Evolutionary conservation across 2,797 vertebrate genomes (phyloP).

Genomic region (Channallabes apus): DNA sequence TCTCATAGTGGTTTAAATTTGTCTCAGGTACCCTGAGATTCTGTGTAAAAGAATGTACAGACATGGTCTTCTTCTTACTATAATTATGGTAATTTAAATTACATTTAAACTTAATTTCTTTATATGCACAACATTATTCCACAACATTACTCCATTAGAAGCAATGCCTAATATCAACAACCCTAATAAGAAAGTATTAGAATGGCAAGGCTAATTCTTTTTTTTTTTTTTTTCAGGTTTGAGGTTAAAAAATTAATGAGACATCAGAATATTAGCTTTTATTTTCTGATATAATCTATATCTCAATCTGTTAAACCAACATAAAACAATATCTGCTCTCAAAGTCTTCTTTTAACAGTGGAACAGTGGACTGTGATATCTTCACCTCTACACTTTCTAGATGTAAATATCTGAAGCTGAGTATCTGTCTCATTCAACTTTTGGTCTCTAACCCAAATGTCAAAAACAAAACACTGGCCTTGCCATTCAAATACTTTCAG

Average conservation of each 20-base stretch:
- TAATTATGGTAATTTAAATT: background rate
- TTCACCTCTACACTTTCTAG: background rate
- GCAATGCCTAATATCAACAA: background rate
- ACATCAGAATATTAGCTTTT: too few relatives aligned
- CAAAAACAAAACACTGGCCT: background rate
- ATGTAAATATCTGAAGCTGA: background rate
- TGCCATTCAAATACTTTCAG: background rate
- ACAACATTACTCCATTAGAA: background rate
- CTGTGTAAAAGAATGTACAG: conserved; percentile 59
- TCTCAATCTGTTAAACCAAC: too few relatives aligned
- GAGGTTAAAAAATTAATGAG: too few relatives aligned
- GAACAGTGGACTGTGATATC: background rate
- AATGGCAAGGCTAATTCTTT: background rate
- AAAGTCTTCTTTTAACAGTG: background rate
- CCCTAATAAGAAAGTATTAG: too few relatives aligned
- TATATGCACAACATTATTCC: background rate
- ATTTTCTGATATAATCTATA: too few relatives aligned
- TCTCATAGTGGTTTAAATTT: conserved; percentile 58
- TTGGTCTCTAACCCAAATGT: background rate
- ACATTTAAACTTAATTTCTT: background rate
- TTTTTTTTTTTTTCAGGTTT: background rate
- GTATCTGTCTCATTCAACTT: background rate
- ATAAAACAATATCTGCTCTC: background rate
- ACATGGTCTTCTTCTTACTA: background rate
- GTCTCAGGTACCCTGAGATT: conserved; percentile 80